Percentiles rank a stretch among this genome's conserved stretches.
phyloP scores from a whole-genome alignment of 2,113 vertebrate species.

The Chloebia gouldiae region DNA sequence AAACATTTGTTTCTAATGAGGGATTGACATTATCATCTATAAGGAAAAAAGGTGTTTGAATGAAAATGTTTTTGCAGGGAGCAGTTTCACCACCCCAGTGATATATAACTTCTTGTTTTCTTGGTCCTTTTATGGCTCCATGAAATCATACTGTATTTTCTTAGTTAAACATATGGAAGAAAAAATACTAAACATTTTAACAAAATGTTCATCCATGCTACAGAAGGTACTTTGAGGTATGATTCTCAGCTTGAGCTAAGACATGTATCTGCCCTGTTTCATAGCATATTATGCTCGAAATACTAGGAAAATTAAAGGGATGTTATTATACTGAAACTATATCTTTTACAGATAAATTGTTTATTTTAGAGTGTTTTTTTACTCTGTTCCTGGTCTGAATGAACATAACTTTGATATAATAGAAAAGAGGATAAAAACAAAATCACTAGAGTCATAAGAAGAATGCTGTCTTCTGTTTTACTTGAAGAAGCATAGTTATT shows the following conservation, averaged over 20 bases:
- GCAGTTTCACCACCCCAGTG: constrained; percentile 69
- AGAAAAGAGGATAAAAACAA: background rate
- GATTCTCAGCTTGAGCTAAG: background rate
- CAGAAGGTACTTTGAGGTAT: constrained; percentile 78
- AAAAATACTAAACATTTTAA: constrained; percentile 77
- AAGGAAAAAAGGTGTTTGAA: background rate
- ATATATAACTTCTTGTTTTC: constrained; percentile 69
- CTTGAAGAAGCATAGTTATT: background rate
- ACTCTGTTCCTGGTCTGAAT: background rate
- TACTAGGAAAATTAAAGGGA: background rate
- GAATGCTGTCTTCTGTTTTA: background rate
- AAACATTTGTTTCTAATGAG: background rate
- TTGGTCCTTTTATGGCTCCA: constrained; percentile 75
- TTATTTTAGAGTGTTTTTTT: background rate
- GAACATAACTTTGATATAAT: background rate
- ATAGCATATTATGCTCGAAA: background rate
- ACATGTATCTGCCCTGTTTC: background rate
- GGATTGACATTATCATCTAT: background rate
- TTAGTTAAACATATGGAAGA: constrained; percentile 79
- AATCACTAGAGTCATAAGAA: background rate
- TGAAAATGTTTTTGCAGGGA: constrained; percentile 57
- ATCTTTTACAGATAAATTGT: background rate
- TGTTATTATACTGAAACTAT: background rate
- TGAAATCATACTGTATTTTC: constrained; percentile 75
- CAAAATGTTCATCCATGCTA: constrained; percentile 74